Conservation (phyloP, 2,888 invertebrate genomes). For the Dolomedes plantarius region DNA sequence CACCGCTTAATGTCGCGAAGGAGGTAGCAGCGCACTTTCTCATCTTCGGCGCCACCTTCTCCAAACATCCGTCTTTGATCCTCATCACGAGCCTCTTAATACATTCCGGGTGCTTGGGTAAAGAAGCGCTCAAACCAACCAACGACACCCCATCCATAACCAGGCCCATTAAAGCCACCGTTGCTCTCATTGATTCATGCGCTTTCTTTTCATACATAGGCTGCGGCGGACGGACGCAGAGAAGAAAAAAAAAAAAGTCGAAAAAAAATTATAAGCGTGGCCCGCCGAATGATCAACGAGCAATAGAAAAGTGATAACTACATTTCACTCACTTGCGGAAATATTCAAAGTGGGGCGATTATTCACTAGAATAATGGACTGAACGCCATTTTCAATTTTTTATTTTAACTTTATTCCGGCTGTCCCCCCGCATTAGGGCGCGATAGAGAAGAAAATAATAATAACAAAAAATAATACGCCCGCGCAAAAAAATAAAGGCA, state of each 20-base stretch:
- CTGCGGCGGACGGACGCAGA: background rate
- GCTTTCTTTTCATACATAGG: background rate
- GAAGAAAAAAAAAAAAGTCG: background rate
- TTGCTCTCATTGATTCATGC: background rate
- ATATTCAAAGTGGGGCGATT: slow-evolving; percentile 71
- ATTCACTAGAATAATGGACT: slow-evolving; percentile 68
- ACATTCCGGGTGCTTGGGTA: background rate
- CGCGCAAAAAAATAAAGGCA: slow-evolving; percentile 19
- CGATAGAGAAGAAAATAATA: slow-evolving; percentile 7
- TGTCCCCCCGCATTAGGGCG: slow-evolving; percentile 9
- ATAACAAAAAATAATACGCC: background rate
- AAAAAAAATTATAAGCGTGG: background rate
- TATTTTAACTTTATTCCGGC: slow-evolving; percentile 7
- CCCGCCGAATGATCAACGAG: slow-evolving; percentile 59
- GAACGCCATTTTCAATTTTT: slow-evolving; percentile 50
- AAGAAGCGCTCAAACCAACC: background rate
- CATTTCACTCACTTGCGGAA: slow-evolving; percentile 70
- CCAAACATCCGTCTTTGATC: slow-evolving; percentile 55
- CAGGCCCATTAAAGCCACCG: slow-evolving; percentile 12
- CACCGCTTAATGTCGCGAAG: background rate
- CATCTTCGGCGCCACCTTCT: slow-evolving; percentile 38
- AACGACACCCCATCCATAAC: slow-evolving; percentile 10
- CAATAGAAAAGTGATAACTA: slow-evolving; percentile 71
- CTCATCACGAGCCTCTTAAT: slow-evolving; percentile 37
- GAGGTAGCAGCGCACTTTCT: background rate